Conservation (phyloP, 37 sponge, comb jelly and placozoan species). For the Crambe crambe region DNA sequence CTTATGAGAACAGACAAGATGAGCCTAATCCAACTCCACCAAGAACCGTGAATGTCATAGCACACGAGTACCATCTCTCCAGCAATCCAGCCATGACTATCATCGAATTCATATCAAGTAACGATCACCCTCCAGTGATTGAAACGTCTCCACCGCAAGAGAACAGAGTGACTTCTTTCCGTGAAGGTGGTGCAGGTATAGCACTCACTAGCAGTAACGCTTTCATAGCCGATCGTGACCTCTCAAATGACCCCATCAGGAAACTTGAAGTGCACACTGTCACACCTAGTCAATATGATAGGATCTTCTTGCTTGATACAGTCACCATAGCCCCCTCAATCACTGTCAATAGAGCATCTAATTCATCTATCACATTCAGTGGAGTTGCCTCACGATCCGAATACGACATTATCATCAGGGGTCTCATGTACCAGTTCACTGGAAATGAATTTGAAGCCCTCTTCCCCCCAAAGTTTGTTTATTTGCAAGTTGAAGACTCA, state of each 20-base stretch:
- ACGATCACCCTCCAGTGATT: conserved; percentile 59
- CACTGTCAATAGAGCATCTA: not conserved
- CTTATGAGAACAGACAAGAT: conserved; percentile 30
- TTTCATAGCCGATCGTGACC: conserved; percentile 30
- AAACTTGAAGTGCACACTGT: conserved; percentile 24
- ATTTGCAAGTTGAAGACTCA: conserved; percentile 13
- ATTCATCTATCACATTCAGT: not conserved
- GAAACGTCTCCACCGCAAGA: conserved; percentile 12
- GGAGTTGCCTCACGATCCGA: conserved; percentile 22
- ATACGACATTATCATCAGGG: conserved; percentile 17
- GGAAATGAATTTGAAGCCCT: conserved; percentile 37
- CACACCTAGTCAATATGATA: conserved; percentile 11
- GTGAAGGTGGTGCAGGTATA: conserved; percentile 16
- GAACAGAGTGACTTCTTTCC: conserved; percentile 13
- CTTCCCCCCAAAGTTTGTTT: conserved; percentile 13
- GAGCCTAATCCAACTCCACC: conserved; percentile 32
- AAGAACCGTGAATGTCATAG: conserved; percentile 19
- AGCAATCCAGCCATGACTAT: conserved; percentile 9
- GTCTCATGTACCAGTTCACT: conserved; percentile 18
- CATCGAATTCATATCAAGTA: conserved; percentile 38
- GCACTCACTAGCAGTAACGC: conserved; percentile 28
- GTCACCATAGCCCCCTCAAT: not conserved
- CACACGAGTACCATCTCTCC: conserved; percentile 15
- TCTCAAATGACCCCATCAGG: conserved; percentile 7
- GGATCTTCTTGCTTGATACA: not conserved